Base-by-base conservation (phyloP, 2,888 invertebrate genomes). In the Cheilosia grossa region DNA sequence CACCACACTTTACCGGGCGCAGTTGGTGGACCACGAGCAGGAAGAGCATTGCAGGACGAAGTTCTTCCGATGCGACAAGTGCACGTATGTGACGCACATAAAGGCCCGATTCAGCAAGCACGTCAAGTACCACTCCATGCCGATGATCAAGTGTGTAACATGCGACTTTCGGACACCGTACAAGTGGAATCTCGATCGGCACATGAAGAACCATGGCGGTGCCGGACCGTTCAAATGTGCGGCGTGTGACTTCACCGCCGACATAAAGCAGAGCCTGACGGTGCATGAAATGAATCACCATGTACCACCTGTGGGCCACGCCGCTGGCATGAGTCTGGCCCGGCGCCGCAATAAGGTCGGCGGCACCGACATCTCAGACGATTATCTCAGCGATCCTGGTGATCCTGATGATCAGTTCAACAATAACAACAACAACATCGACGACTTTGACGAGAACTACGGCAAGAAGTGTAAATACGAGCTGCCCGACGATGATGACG, bases 131-230 rank as follows among this genome's bases (percentile, higher is more conserved):
- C 98, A 98, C 91, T 96, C 97, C 78, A 97, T 97, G 96, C 98
- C 96, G 88, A 97, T 97, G 96, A 97, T 97, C 88, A 97, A 98
- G 92, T 98, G 98, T 92, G 96, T 96, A 77, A 95, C 97, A 91
- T 98, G 98, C 92, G 97, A 98, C 90, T 98, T 98, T 91, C 95
- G 96, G 87, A 98, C 98, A 19, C 97, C 98, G 9, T 97, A 97
- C 93, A 96, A 95, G 91, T 98, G 98, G 96, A 98, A 98, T 92
- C 93, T 97, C 92, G 98, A 98, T 91, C 94, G 98, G 7, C 98
- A 98, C 91, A 96, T 97, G 94, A 96, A 97, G 92, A 97, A 97
- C 91, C 98, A 98, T 92, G 96, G 95, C 86, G 97, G 97, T 3
- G 95, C 93, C 72, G 97, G 97, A n/a, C 95, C 95, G 86, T 97